These are phyloP conservation scores for Acanthurus tractus DNA, from an alignment of 2,797 vertebrate genomes.

Conservation along the genomic window DNA sequence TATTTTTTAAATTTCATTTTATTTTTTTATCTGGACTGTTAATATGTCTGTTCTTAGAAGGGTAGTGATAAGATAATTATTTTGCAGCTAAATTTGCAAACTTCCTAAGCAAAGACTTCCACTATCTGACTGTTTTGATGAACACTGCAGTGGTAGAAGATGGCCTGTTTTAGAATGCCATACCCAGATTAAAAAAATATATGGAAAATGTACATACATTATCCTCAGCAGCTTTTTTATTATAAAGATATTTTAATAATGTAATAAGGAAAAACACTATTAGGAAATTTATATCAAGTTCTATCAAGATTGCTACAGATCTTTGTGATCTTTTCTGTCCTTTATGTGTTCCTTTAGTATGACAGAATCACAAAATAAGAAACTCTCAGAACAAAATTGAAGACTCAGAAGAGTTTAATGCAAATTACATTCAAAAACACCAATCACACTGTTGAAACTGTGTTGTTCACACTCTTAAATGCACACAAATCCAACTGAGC, in stretches of 20 bases:
- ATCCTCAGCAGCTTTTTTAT: not conserved
- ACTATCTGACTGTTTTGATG: not conserved
- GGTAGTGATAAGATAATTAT: not conserved
- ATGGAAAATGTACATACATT: not conserved
- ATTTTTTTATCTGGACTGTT: not conserved
- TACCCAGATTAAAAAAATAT: constrained; percentile 1
- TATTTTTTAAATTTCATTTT: too few relatives aligned
- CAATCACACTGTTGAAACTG: constrained; percentile 13
- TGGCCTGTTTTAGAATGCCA: not conserved
- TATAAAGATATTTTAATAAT: not conserved
- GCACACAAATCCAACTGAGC: constrained; percentile 21
- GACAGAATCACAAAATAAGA: constrained; percentile 5
- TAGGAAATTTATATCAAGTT: too few relatives aligned
- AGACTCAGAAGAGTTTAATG: constrained; percentile 45
- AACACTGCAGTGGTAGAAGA: not conserved
- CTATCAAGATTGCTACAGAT: too few relatives aligned
- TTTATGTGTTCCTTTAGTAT: not conserved
- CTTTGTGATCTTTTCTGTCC: too few relatives aligned
- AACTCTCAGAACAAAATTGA: constrained; percentile 22
- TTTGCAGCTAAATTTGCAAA: not conserved
- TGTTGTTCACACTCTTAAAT: constrained; percentile 17
- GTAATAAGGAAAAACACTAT: too few relatives aligned
- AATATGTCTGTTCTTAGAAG: not conserved
- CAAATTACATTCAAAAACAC: constrained; percentile 12
- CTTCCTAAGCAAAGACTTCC: not conserved